Base-by-base conservation (phyloP, 2,113 vertebrate genomes). In the Prunella fulvescens region DNA sequence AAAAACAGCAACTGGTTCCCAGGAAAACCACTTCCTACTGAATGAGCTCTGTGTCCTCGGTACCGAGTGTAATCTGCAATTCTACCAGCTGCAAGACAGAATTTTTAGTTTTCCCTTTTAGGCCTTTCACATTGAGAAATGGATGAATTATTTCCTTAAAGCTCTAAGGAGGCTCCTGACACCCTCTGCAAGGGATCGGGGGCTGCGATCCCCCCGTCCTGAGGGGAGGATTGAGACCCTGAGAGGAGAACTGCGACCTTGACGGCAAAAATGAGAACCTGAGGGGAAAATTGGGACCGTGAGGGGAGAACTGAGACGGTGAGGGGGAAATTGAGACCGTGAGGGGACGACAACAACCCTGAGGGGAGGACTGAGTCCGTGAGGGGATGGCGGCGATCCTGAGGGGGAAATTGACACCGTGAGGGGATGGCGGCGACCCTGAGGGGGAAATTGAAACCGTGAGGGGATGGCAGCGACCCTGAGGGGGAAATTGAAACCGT, bases 391-490 rank as follows among this genome's bases (percentile, higher is more conserved):
- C 28, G 1, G 26, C 6, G 23, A 69, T 7, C 17, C 44, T 67
- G n/a, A 48, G 66, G 18, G n/a, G 19, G 7, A 12, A n/a, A 10
- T 0, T 25, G 35, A 1, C 14, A 4, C 3, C 3, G 18, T 45
- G 19, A 45, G 33, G 39, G 17, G 17, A 56, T 2, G 29, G 51
- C 37, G 0, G 18, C 4, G 29, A 67, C 17, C 33, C 65, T 69
- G n/a, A 69, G 35, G n/a, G 35, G 10, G 6, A 9, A n/a, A 10
- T 0, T 26, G 44, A 1, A 11, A 6, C 6, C 3, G 12, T 44
- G 23, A 44, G 31, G 37, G 29, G 11, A 42, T 3, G 50, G 69
- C 26, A 2, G 50, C 25, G 19, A 40, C 7, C 19, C 33, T 35
- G 40, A 45, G 6, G 18, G 24, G 13, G 25, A 4, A 35, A 18